These are phyloP conservation scores for Trilocha varians DNA, from an alignment of 2,888 invertebrate species.

Conservation along the genomic window DNA sequence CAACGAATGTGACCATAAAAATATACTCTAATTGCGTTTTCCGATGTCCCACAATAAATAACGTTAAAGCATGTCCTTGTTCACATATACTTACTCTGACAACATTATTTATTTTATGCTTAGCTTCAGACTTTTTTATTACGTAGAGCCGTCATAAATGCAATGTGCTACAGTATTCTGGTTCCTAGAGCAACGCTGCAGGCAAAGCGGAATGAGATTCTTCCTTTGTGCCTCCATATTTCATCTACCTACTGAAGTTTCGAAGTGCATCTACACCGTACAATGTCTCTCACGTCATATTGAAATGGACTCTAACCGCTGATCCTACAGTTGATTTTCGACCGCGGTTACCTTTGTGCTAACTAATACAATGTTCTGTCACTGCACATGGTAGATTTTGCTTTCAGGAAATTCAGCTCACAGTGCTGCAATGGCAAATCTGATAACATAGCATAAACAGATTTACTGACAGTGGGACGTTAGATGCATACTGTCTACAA, in stretches of 20 bases:
- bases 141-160: slow-evolving; percentile 29
- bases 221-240: slow-evolving; percentile 58
- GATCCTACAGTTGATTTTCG: slow-evolving; percentile 34
- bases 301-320: slow-evolving; percentile 27
- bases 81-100: neutral
- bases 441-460: slow-evolving; percentile 49
- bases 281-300: slow-evolving; percentile 15
- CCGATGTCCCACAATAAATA: neutral
- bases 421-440: slow-evolving; percentile 31
- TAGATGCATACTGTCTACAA: slow-evolving; percentile 37
- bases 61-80: neutral
- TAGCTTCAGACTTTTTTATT: slow-evolving; percentile 6
- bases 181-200: slow-evolving; percentile 32
- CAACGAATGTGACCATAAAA: slow-evolving; percentile 9
- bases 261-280: slow-evolving; percentile 34
- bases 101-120: neutral
- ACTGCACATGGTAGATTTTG: slow-evolving; percentile 46
- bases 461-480: slow-evolving; percentile 26
- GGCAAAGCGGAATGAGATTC: slow-evolving; percentile 51
- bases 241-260: slow-evolving; percentile 43
- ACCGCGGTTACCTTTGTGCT: slow-evolving; percentile 16
- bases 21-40: slow-evolving; percentile 2
- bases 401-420: slow-evolving; percentile 40
- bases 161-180: slow-evolving; percentile 26
- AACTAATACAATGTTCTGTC: slow-evolving; percentile 40